Evolutionary conservation across 1,140 invertebrate genomes (phyloP).

Genomic region (Drosophila nannoptera): DNA sequence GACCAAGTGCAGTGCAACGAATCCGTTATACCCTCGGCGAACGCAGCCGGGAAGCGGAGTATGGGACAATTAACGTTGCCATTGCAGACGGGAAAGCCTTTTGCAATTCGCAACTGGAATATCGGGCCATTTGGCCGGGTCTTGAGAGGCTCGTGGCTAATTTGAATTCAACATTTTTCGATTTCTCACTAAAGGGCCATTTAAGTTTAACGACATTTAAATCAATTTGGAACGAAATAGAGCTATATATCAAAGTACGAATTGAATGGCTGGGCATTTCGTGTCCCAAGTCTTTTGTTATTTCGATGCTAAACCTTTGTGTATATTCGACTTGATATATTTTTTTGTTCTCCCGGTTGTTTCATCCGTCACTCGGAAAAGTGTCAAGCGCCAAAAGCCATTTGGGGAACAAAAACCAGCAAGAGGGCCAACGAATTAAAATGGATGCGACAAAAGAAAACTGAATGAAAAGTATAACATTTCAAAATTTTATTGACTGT

Average conservation of each 20-base stretch:
- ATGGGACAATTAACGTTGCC: too few species aligned
- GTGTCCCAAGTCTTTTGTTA: slow-evolving; percentile 54
- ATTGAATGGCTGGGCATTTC: slow-evolving; percentile 28
- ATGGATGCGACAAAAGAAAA: slow-evolving; percentile 60
- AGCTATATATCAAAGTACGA: slow-evolving; percentile 2
- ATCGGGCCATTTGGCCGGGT: too few species aligned
- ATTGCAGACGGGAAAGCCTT: too few species aligned
- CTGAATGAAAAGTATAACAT: slow-evolving; percentile 69
- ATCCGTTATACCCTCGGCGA: slow-evolving; percentile 10
- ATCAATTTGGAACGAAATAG: background rate
- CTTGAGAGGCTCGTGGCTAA: too few species aligned
- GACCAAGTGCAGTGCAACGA: background rate
- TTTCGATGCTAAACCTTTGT: slow-evolving; percentile 22
- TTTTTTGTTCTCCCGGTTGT: slow-evolving; percentile 28
- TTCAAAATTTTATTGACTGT: slow-evolving; percentile 78
- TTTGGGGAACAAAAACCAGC: slow-evolving; percentile 57
- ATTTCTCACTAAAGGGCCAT: too few species aligned
- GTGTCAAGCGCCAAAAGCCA: slow-evolving; percentile 74
- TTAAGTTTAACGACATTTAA: slow-evolving; percentile 7
- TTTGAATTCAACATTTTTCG: too few species aligned
- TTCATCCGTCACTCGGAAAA: slow-evolving; percentile 66
- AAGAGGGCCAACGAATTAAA: slow-evolving; percentile 49
- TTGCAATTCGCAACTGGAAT: background rate
- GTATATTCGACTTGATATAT: slow-evolving; percentile 5
- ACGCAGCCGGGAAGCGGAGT: too few species aligned